Conservation (phyloP, 2,113 vertebrate species). For the Philantomba maxwellii region DNA sequence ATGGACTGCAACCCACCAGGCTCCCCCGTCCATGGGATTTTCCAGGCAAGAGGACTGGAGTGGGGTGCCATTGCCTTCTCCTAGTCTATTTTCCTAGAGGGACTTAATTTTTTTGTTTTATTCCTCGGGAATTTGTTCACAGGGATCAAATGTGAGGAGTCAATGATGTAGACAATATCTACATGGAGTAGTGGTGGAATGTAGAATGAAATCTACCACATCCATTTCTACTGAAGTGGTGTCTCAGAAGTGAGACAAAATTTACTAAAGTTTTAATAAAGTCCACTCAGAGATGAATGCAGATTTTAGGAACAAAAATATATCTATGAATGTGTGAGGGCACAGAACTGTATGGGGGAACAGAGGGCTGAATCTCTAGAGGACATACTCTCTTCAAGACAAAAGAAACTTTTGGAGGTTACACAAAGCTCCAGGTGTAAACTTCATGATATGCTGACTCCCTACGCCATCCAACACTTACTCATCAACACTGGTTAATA, state of each 20-base stretch:
- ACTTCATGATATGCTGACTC: background rate
- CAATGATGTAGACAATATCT: background rate
- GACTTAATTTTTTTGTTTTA: background rate
- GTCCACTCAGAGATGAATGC: background rate
- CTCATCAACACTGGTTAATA: background rate
- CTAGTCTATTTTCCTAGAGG: background rate
- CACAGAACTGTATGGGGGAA: background rate
- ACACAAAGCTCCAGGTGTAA: background rate
- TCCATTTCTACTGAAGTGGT: background rate
- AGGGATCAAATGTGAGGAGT: background rate
- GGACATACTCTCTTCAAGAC: background rate
- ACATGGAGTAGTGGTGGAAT: fast-evolving
- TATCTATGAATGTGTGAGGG: background rate
- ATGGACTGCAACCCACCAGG: no score
- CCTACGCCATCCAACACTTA: fast-evolving
- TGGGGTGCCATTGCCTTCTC: background rate
- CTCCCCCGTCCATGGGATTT: no score
- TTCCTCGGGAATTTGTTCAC: background rate
- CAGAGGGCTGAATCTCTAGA: background rate
- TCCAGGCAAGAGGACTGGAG: no score
- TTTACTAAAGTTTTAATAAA: background rate
- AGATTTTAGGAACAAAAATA: background rate
- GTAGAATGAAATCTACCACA: background rate
- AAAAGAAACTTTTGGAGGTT: background rate
- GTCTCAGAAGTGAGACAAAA: background rate